These are phyloP conservation scores for Camptogramma bilineatum DNA, from an alignment of 2,888 invertebrate species.

Conservation along the genomic window DNA sequence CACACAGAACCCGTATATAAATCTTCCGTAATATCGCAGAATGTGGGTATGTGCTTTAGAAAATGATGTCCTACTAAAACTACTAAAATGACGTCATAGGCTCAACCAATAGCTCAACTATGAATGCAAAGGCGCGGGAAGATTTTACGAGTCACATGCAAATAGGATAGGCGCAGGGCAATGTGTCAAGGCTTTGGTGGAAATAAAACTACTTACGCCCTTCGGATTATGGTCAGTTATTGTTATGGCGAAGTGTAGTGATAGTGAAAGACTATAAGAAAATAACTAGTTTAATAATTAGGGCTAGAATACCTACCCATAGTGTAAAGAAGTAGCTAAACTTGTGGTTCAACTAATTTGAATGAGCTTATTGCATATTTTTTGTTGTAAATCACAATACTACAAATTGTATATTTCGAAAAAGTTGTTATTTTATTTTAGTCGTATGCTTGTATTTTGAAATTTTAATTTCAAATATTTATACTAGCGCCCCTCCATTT, in stretches of 20 bases:
- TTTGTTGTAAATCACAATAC: too few species aligned
- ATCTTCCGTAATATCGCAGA: conserved; percentile 17
- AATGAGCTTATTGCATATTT: background rate
- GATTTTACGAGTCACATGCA: conserved; percentile 55
- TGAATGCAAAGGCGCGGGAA: conserved; percentile 38
- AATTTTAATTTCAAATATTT: too few species aligned
- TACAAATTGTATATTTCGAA: too few species aligned
- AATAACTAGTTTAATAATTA: background rate
- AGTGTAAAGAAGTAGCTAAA: too few species aligned
- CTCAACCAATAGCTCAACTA: conserved; percentile 27
- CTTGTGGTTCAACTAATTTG: background rate
- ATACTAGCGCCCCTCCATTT: too few species aligned
- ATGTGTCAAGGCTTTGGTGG: conserved; percentile 50
- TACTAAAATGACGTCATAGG: conserved; percentile 31
- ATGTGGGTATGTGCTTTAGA: conserved; percentile 5
- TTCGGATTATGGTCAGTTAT: conserved; percentile 7
- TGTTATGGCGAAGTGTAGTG: conserved; percentile 11
- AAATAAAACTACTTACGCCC: conserved; percentile 34
- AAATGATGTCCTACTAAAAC: conserved; percentile 19
- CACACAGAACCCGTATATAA: background rate
- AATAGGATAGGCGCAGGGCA: conserved; percentile 51
- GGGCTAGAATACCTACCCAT: too few species aligned
- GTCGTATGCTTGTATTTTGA: too few species aligned
- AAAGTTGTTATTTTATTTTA: too few species aligned
- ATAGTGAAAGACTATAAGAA: background rate